phyloP scores from a whole-genome alignment of 1,140 invertebrate genomes.

The Triops cancriformis region DNA sequence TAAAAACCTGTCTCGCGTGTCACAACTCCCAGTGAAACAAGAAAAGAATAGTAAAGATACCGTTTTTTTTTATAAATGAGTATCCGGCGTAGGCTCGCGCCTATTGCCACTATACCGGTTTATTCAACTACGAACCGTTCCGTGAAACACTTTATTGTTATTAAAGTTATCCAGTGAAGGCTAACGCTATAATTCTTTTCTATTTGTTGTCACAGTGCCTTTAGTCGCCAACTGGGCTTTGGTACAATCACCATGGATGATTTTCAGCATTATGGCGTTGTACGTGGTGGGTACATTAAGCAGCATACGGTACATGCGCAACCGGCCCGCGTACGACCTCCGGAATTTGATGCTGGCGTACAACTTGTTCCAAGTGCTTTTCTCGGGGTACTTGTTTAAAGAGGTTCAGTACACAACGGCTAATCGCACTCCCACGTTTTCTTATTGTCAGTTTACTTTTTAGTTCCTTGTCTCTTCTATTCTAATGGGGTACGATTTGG shows the following conservation, averaged over 20 bases:
- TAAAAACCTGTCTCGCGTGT: no score
- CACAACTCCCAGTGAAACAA: no score
- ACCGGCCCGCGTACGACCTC: conserved; percentile 71
- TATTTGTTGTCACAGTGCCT: conserved; percentile 16
- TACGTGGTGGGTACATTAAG: conserved; percentile 16
- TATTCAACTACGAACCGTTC: no score
- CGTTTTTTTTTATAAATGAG: no score
- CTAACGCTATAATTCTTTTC: no score
- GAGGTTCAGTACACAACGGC: conserved; percentile 33
- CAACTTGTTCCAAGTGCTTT: conserved; percentile 75
- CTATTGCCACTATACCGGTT: no score
- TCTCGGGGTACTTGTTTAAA: conserved; percentile 40
- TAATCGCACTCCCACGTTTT: conserved; percentile 21
- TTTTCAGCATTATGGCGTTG: conserved; percentile 16
- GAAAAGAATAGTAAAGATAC: no score
- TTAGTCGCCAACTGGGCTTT: conserved; percentile 20
- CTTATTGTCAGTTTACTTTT: conserved; percentile 30
- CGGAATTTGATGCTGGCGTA: conserved; percentile 69
- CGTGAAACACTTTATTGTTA: no score
- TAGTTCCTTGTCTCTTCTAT: conserved; percentile 28
- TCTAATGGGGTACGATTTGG: conserved; percentile 61
- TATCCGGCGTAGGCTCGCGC: no score
- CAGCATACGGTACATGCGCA: conserved; percentile 63
- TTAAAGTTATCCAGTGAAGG: no score
- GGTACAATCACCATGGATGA: conserved; percentile 18